Evolutionary conservation across 2,113 vertebrate genomes (phyloP).

Genomic region (Galbula dea): DNA sequence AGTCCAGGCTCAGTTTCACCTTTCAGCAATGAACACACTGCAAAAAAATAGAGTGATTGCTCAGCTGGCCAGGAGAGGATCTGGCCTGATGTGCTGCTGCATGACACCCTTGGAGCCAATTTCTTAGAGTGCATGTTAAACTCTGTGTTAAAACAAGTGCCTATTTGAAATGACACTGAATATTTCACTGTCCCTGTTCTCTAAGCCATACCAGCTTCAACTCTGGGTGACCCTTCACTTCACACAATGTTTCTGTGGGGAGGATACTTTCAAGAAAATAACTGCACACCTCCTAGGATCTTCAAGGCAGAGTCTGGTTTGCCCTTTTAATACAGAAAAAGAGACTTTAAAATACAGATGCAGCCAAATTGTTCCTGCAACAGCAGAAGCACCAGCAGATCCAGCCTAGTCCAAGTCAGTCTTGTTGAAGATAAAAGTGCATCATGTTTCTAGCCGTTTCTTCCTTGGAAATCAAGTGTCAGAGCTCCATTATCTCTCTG

Average conservation of each 20-base stretch:
- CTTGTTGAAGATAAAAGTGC: background rate
- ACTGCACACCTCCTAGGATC: background rate
- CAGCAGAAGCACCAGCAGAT: background rate
- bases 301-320: background rate
- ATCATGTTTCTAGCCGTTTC: background rate
- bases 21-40: background rate
- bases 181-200: background rate
- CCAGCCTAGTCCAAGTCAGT: background rate
- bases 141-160: background rate
- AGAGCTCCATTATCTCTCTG: background rate
- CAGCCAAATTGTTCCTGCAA: background rate
- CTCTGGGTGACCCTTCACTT: background rate
- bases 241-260: background rate
- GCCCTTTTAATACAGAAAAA: background rate
- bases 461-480: background rate
- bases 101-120: fast-evolving
- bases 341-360: background rate
- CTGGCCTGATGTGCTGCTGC: background rate
- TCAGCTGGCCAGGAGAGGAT: background rate
- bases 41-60: background rate
- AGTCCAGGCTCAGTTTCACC: background rate
- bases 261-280: background rate
- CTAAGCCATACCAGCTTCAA: background rate
- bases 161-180: background rate
- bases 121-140: background rate